Evolutionary conservation across 2,888 invertebrate species (phyloP).

Genomic region (Biston betularia): DNA sequence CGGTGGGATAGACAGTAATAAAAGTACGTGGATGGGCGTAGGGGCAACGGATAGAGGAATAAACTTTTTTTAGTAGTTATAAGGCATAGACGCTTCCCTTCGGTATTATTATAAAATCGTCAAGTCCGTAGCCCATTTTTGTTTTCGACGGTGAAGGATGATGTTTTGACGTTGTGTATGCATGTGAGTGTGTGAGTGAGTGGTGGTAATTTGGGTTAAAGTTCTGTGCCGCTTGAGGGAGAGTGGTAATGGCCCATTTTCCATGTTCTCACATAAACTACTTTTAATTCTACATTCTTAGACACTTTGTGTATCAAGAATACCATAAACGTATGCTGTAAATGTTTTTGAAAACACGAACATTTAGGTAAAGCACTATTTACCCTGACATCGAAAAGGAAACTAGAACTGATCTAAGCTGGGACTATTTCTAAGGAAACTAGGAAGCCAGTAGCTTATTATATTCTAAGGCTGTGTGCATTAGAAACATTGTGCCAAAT

Average conservation of each 20-base stretch:
- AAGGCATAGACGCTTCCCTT: constrained; percentile 59
- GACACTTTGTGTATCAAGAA: no score
- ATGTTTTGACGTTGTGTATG: constrained; percentile 66
- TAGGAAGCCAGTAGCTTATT: no score
- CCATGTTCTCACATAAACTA: background rate
- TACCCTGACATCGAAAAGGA: no score
- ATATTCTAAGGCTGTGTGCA: no score
- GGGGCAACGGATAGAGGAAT: constrained; percentile 70
- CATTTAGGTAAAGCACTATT: no score
- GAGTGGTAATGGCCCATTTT: constrained; percentile 41
- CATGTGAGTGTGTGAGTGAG: constrained; percentile 49
- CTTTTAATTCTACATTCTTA: no score
- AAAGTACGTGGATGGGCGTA: constrained; percentile 75
- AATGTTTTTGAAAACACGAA: no score
- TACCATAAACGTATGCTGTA: no score
- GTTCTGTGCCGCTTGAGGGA: constrained; percentile 36
- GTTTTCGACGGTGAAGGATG: constrained; percentile 74
- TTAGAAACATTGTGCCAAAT: no score
- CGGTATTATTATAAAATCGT: constrained; percentile 84
- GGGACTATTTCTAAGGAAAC: no score
- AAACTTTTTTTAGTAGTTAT: constrained; percentile 65
- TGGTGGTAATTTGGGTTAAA: constrained; percentile 35
- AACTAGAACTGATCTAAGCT: no score
- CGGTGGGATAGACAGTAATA: constrained; percentile 60
- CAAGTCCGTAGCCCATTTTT: constrained; percentile 72